Evolutionary conservation across 30 jellyfish, hydroid and myxozoan genomes (phyloP).

Genomic region (Mastigias papua): DNA sequence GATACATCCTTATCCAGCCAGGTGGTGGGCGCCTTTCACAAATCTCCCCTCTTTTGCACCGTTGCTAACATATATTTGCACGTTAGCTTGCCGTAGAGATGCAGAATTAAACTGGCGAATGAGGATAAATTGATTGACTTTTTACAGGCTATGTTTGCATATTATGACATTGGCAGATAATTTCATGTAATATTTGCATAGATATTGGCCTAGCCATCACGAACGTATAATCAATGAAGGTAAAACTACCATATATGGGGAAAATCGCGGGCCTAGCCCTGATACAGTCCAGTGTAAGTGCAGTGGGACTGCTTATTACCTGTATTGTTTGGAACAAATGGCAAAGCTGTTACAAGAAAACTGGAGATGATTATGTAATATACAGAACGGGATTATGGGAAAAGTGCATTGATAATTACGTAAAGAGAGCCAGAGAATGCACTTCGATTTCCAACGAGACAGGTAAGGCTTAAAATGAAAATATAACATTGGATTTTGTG

Average conservation of each 20-base stretch:
- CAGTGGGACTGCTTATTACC: constrained; percentile 58
- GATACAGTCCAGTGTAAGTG: constrained; percentile 60
- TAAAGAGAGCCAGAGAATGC: constrained; percentile 30
- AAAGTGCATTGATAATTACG: constrained; percentile 38
- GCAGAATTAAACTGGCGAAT: too few relatives aligned
- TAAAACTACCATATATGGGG: constrained; percentile 45
- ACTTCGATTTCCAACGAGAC: constrained; percentile 15
- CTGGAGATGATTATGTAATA: constrained; percentile 14
- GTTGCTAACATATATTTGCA: too few relatives aligned
- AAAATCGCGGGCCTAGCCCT: constrained; percentile 56
- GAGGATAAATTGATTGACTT: too few relatives aligned
- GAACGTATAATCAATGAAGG: neutral
- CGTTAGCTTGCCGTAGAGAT: too few relatives aligned
- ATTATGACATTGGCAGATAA: too few relatives aligned
- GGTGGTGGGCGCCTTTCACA: too few relatives aligned
- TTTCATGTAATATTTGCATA: too few relatives aligned
- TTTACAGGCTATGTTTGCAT: too few relatives aligned
- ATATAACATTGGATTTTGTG: too few relatives aligned
- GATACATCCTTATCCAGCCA: too few relatives aligned
- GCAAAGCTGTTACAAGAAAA: constrained; percentile 49
- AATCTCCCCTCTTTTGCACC: too few relatives aligned
- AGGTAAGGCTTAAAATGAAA: constrained; percentile 10
- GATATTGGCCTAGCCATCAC: too few relatives aligned
- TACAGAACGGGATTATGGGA: constrained; percentile 74
- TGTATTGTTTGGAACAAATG: constrained; percentile 65